These are phyloP conservation scores for Pelosia muscerda DNA, from an alignment of 2,888 invertebrate species.

Conservation along the genomic window DNA sequence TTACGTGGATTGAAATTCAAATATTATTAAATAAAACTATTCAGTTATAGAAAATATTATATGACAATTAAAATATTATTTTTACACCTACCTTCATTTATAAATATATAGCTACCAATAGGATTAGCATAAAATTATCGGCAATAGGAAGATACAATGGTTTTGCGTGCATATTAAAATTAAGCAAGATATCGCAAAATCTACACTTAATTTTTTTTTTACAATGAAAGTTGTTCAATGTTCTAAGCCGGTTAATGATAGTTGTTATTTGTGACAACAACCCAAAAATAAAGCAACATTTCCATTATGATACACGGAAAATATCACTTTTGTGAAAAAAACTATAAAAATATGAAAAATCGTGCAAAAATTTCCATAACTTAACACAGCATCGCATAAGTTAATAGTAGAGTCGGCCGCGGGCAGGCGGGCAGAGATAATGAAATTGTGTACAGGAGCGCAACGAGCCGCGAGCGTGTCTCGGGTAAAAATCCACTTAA, in stretches of 20 bases:
- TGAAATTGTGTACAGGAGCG: conserved; percentile 87
- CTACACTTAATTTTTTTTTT: too few relatives aligned
- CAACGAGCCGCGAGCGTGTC: conserved; percentile 86
- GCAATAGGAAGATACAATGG: not conserved
- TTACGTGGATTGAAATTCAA: conserved; percentile 1
- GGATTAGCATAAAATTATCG: not conserved
- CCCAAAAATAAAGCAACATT: not conserved
- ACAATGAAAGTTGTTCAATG: too few relatives aligned
- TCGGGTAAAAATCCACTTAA: conserved; percentile 88
- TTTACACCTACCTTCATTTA: not conserved
- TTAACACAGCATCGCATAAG: conserved; percentile 80
- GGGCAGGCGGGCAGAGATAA: conserved; percentile 83
- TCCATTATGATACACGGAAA: not conserved
- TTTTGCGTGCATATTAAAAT: not conserved
- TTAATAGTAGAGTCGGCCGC: conserved; percentile 78
- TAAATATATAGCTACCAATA: not conserved
- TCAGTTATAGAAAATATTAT: not conserved
- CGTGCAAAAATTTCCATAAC: conserved; percentile 69
- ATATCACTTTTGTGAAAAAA: not conserved
- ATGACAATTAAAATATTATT: too few relatives aligned
- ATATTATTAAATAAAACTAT: too few relatives aligned
- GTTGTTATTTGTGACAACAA: not conserved
- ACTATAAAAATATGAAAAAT: conserved; percentile 3
- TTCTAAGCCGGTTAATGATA: not conserved
- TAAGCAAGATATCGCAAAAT: not conserved